A percentile compares a stretch with the other conserved stretches of the same genome.
These are phyloP conservation scores for Stomatorhinus ivindoensis DNA, from an alignment of 2,113 vertebrate genomes.

Conservation along the genomic window DNA sequence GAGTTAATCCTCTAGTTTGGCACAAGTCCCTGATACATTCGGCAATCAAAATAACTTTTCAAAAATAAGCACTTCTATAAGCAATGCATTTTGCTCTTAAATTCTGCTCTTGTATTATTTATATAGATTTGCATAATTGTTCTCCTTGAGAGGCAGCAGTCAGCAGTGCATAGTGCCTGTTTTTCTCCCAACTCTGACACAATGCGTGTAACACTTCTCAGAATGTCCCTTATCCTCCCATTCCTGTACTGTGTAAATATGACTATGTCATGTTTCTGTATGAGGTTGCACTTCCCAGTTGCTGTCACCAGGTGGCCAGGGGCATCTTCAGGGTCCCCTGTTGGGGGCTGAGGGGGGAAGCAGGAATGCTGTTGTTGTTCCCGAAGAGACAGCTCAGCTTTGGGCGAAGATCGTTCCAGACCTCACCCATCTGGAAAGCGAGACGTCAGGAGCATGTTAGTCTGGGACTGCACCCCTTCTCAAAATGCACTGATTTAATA, in stretches of 20 bases:
- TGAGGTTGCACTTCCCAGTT: neutral
- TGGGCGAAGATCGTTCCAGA: slow-evolving; percentile 88
- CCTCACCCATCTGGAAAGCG: slow-evolving; percentile 79
- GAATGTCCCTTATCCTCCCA: neutral
- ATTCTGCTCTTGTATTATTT: neutral
- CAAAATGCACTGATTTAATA: neutral
- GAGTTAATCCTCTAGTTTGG: neutral
- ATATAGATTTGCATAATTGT: neutral
- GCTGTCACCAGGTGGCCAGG: neutral
- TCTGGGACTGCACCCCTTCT: neutral
- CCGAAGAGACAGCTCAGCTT: slow-evolving; percentile 82
- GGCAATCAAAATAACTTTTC: neutral
- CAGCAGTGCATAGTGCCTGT: neutral
- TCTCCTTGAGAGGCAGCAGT: neutral
- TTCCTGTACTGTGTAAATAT: neutral
- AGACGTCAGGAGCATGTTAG: slow-evolving; percentile 10
- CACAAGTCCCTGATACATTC: neutral
- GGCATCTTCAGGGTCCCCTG: slow-evolving; percentile 34
- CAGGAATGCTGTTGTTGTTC: slow-evolving; percentile 55
- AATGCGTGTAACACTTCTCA: neutral
- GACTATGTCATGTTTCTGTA: neutral
- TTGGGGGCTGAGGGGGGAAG: slow-evolving; percentile 53
- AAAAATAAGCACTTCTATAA: neutral
- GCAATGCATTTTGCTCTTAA: neutral
- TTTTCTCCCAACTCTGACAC: neutral